Evolutionary conservation across 2,888 invertebrate genomes (phyloP).

Genomic region (Hydropsyche betteni): DNA sequence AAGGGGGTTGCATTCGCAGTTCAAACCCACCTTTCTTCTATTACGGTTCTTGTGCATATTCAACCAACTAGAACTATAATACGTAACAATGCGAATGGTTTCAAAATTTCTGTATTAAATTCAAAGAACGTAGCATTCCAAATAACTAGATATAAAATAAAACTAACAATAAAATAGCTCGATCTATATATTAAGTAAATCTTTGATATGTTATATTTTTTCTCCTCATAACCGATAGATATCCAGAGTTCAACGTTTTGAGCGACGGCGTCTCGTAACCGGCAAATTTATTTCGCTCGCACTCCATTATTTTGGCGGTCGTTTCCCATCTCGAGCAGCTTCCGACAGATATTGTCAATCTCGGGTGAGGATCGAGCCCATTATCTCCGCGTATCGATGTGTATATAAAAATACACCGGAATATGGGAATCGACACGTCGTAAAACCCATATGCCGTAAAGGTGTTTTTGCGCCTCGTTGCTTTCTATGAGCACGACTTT

Average conservation of each 20-base stretch:
- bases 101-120: slow-evolving; percentile 12
- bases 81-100: not conserved
- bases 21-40: not conserved
- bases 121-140: not conserved
- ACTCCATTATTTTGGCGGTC: no score
- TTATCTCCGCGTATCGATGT: no score
- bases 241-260: no score
- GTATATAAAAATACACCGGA: not conserved
- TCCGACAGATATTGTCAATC: no score
- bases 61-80: not conserved
- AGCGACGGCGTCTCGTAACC: no score
- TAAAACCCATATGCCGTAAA: slow-evolving; percentile 32
- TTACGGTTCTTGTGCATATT: slow-evolving; percentile 11
- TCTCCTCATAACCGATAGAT: no score
- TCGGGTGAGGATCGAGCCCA: no score
- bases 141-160: not conserved
- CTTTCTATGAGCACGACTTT: slow-evolving; percentile 27
- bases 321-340: no score
- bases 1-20: not conserved
- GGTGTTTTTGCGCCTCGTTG: slow-evolving; percentile 36
- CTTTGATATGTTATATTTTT: no score
- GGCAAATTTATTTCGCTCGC: no score
- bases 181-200: no score
- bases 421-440: slow-evolving; percentile 32
- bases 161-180: no score